Percentiles rank a stretch among this genome's conserved stretches.
phyloP scores from a whole-genome alignment of 2,113 vertebrate genomes.

The Mungos mungo region DNA sequence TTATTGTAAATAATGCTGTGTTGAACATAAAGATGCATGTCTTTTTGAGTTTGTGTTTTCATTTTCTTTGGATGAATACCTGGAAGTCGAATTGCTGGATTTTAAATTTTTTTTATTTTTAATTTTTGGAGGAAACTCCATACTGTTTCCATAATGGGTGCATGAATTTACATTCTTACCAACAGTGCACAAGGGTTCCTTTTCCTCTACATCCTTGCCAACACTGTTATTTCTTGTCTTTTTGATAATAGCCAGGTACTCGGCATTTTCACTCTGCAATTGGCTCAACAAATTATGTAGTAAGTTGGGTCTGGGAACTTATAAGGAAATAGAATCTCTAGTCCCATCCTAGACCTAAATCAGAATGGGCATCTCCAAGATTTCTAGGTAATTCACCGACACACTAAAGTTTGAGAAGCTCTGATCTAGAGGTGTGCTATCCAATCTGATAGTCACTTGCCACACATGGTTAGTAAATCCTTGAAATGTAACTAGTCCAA shows the following conservation, averaged over 20 bases:
- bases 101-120: neutral
- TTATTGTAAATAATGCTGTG: neutral
- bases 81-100: neutral
- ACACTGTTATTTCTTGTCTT: neutral
- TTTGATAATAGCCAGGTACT: neutral
- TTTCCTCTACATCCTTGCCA: neutral
- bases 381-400: neutral
- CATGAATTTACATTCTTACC: neutral
- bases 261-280: neutral
- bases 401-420: neutral
- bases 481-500: neutral
- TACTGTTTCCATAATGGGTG: neutral
- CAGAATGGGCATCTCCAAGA: neutral
- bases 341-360: neutral
- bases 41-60: neutral
- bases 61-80: neutral
- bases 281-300: neutral
- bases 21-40: neutral
- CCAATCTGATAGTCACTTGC: neutral
- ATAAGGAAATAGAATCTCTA: neutral
- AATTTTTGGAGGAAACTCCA: neutral
- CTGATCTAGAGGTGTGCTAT: neutral
- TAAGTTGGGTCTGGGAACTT: neutral
- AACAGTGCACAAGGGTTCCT: neutral
- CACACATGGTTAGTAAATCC: neutral